A percentile compares a stretch with the other conserved stretches of the same genome.
Evolutionary conservation across 1,140 invertebrate genomes (phyloP).

Genomic region (Hesperophylax magnus): DNA sequence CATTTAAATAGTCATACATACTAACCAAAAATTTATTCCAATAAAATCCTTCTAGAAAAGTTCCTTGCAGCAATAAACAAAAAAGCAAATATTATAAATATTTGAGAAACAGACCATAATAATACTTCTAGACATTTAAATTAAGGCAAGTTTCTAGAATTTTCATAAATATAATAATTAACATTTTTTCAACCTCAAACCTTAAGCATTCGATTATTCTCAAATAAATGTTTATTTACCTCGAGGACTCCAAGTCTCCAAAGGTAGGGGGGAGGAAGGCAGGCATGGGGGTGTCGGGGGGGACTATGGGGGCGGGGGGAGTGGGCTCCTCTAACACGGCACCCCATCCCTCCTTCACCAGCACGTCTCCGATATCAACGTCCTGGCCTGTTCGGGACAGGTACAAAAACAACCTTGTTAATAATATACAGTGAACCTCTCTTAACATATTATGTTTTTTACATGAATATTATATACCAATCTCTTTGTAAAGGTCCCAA

Average conservation of each 20-base stretch:
- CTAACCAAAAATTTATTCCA: not conserved
- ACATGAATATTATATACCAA: too few relatives aligned
- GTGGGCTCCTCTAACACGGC: slow-evolving; percentile 51
- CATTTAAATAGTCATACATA: not conserved
- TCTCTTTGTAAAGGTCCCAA: too few relatives aligned
- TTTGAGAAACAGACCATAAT: too few relatives aligned
- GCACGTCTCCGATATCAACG: slow-evolving; percentile 62
- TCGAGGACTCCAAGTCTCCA: slow-evolving; percentile 65
- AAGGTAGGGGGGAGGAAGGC: slow-evolving; percentile 60
- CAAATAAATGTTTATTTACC: slow-evolving; percentile 30
- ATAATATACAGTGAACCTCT: too few relatives aligned
- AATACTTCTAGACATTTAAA: too few relatives aligned
- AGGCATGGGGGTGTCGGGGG: slow-evolving; percentile 55
- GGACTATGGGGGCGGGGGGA: slow-evolving; percentile 30
- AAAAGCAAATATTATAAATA: not conserved
- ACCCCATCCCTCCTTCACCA: slow-evolving; percentile 65
- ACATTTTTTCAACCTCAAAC: too few relatives aligned
- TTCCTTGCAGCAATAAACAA: slow-evolving; percentile 2
- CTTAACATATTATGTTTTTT: too few relatives aligned
- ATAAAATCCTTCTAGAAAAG: not conserved
- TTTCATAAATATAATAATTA: too few relatives aligned
- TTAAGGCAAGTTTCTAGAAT: too few relatives aligned
- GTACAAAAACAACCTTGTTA: too few relatives aligned
- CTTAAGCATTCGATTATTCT: too few relatives aligned
- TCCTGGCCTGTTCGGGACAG: slow-evolving; percentile 57